Conservation (phyloP, 1,140 invertebrate genomes). For the Drosophila tropicalis region DNA sequence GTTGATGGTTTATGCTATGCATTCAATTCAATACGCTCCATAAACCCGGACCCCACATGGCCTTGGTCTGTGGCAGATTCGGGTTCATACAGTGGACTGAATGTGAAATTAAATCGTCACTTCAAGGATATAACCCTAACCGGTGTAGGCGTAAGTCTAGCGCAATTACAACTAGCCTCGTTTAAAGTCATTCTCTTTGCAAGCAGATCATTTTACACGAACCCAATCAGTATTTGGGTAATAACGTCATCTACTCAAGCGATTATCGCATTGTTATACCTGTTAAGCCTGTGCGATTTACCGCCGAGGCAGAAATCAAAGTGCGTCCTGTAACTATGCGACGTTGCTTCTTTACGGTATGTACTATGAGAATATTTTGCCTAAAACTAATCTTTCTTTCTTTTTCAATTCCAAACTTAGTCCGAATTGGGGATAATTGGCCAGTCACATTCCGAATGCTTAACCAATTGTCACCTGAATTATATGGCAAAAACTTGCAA, state of each 20-base stretch:
- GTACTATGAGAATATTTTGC: neutral
- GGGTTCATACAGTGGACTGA: slow-evolving; percentile 46
- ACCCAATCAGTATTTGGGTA: slow-evolving; percentile 51
- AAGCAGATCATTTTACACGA: slow-evolving; percentile 62
- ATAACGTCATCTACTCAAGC: slow-evolving; percentile 43
- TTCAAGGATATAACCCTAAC: slow-evolving; percentile 18
- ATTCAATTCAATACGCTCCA: slow-evolving; percentile 41
- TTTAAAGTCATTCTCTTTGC: neutral
- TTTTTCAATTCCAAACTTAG: no score
- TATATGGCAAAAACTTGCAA: slow-evolving; percentile 53
- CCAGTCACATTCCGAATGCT: slow-evolving; percentile 47
- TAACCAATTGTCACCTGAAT: slow-evolving; percentile 43
- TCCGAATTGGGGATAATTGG: slow-evolving; percentile 1
- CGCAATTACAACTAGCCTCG: neutral
- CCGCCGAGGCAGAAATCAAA: slow-evolving; percentile 48
- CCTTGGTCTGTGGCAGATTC: slow-evolving; percentile 59
- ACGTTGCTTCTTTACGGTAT: slow-evolving; percentile 49
- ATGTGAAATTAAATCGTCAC: slow-evolving; percentile 44
- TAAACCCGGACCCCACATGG: slow-evolving; percentile 47
- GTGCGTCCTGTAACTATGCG: slow-evolving; percentile 59
- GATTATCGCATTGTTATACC: slow-evolving; percentile 64
- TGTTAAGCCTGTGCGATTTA: slow-evolving; percentile 50
- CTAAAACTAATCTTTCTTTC: neutral
- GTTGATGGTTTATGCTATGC: slow-evolving; percentile 41
- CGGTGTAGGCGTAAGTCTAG: slow-evolving; percentile 46